These are phyloP conservation scores for Drosophila cardini DNA, from an alignment of 1,140 invertebrate genomes.

Conservation along the genomic window DNA sequence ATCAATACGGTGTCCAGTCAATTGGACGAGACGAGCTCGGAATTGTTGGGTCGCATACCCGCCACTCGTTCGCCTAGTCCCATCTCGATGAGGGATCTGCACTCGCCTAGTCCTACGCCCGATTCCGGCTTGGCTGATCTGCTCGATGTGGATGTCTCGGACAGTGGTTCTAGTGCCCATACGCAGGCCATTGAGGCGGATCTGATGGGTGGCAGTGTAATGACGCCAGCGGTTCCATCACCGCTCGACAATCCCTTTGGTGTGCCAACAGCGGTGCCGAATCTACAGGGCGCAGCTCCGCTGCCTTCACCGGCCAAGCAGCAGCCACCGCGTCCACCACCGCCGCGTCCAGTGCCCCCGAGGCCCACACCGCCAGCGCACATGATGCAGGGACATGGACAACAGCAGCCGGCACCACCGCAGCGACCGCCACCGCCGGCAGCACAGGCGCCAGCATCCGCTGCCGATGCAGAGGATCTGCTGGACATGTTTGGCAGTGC, in stretches of 20 bases:
- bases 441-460: slow-evolving; percentile 41
- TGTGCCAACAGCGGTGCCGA: slow-evolving; percentile 73
- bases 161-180: slow-evolving; percentile 71
- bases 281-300: slow-evolving; percentile 64
- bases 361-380: slow-evolving; percentile 83
- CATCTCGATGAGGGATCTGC: slow-evolving; percentile 90
- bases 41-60: slow-evolving; percentile 92
- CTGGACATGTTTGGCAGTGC: slow-evolving; percentile 85
- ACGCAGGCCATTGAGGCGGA: slow-evolving; percentile 70
- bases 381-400: slow-evolving; percentile 53
- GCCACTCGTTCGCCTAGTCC: slow-evolving; percentile 93
- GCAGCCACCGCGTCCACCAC: slow-evolving; percentile 77
- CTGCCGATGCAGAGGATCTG: slow-evolving; percentile 73
- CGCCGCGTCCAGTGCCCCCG: slow-evolving; percentile 85
- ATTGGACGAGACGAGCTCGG: slow-evolving; percentile 94
- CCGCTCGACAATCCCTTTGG: slow-evolving; percentile 78
- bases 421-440: slow-evolving; percentile 64
- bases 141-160: slow-evolving; percentile 83
- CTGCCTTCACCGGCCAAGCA: slow-evolving; percentile 62
- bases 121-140: slow-evolving; percentile 88
- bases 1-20: slow-evolving; percentile 94
- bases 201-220: slow-evolving; percentile 37
- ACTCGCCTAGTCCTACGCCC: slow-evolving; percentile 93
- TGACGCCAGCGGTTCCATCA: slow-evolving; percentile 21
- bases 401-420: slow-evolving; percentile 57